These are phyloP conservation scores for Ferrisia virgata DNA, from an alignment of 2,888 invertebrate genomes.

Conservation along the genomic window DNA sequence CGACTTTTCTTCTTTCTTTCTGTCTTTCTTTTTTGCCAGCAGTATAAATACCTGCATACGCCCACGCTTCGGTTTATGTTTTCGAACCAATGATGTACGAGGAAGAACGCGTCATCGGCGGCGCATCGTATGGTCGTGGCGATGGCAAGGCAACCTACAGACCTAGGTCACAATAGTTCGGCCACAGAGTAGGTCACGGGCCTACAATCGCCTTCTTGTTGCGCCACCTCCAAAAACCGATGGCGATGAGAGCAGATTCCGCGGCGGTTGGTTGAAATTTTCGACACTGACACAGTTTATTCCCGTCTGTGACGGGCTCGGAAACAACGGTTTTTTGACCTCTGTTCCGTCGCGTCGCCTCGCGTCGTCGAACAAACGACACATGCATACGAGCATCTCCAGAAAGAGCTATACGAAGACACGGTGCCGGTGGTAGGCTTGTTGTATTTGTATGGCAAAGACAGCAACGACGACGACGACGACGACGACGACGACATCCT, in stretches of 20 bases:
- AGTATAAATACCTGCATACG: slow-evolving; percentile 17
- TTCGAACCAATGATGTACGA: not conserved
- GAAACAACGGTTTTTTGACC: slow-evolving; percentile 37
- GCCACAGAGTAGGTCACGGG: slow-evolving; percentile 35
- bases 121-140: not conserved
- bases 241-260: slow-evolving; percentile 34
- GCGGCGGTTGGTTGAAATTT: slow-evolving; percentile 34
- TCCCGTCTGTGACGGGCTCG: not conserved
- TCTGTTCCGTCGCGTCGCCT: not conserved
- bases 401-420: too few species aligned
- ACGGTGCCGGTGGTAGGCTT: too few species aligned
- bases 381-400: not conserved
- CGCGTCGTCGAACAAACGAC: not conserved
- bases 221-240: slow-evolving; percentile 36
- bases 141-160: slow-evolving; percentile 37
- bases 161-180: slow-evolving; percentile 34
- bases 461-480: not conserved
- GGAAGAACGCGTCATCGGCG: not conserved
- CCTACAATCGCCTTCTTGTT: slow-evolving; percentile 35
- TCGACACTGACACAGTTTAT: slow-evolving; percentile 38
- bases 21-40: not conserved
- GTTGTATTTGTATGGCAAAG: too few species aligned
- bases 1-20: too few species aligned
- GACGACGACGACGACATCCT: not conserved
- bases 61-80: not conserved